These are phyloP conservation scores for Drosophila arawakana DNA, from an alignment of 1,140 invertebrate genomes.

Conservation along the genomic window DNA sequence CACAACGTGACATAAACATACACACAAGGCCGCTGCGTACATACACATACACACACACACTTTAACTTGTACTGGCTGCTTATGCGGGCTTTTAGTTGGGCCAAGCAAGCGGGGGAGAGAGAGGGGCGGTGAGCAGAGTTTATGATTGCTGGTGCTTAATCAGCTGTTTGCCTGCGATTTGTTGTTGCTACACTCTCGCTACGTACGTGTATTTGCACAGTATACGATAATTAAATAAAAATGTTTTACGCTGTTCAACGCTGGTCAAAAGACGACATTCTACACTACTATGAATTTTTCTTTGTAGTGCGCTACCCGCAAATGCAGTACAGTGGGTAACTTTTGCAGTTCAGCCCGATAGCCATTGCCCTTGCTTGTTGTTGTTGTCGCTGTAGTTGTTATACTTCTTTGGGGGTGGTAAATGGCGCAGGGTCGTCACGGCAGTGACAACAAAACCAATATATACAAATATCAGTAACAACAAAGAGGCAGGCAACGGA, in stretches of 20 bases:
- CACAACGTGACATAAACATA: slow-evolving; percentile 13
- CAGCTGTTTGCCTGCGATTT: slow-evolving; percentile 48
- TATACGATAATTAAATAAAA: slow-evolving; percentile 42
- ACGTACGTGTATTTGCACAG: not conserved
- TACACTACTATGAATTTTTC: slow-evolving; percentile 2
- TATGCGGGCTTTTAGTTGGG: not conserved
- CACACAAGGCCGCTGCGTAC: slow-evolving; percentile 3
- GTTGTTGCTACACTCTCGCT: slow-evolving; percentile 36
- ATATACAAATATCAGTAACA: slow-evolving; percentile 36
- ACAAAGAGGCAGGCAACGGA: slow-evolving; percentile 30
- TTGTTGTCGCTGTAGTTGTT: not conserved
- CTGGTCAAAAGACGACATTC: slow-evolving; percentile 1
- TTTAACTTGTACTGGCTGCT: not conserved
- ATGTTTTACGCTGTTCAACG: slow-evolving; percentile 6
- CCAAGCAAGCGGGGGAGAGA: not conserved
- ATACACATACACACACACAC: not conserved
- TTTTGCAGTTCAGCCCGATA: slow-evolving; percentile 19
- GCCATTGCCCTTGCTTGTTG: not conserved
- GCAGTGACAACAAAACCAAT: slow-evolving; percentile 38
- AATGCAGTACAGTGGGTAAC: slow-evolving; percentile 26
- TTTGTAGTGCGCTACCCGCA: not conserved
- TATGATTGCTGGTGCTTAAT: slow-evolving; percentile 39
- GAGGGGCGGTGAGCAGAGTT: not conserved
- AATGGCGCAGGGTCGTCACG: slow-evolving; percentile 34
- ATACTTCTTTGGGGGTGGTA: slow-evolving; percentile 30